A percentile compares a stretch with the other conserved stretches of the same genome.
phyloP scores from a whole-genome alignment of 30 jellyfish, hydroid and myxozoan genomes.

The Sanderia malayensis region DNA sequence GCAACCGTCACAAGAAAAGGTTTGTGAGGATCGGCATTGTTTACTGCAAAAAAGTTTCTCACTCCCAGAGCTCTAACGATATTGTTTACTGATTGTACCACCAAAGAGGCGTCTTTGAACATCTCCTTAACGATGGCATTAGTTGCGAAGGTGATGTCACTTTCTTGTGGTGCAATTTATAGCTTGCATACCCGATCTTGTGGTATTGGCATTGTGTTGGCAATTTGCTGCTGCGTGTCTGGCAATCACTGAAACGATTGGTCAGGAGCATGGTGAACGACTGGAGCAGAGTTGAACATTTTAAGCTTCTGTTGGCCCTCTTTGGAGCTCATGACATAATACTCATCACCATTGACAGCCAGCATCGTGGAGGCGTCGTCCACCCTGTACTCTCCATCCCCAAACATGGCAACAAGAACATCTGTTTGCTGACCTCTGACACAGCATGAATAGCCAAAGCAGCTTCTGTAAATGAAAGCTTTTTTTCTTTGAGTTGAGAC shows the following conservation, averaged over 20 bases:
- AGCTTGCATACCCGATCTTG: neutral
- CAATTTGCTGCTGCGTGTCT: neutral
- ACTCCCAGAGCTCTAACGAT: constrained; percentile 1
- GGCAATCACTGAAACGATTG: neutral
- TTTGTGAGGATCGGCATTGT: neutral
- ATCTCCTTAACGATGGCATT: neutral
- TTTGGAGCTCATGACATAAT: neutral
- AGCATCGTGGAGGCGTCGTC: neutral
- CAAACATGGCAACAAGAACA: constrained; percentile 5
- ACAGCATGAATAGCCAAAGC: constrained; percentile 5
- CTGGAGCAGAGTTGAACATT: neutral
- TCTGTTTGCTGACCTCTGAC: neutral
- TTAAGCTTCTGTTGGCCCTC: neutral
- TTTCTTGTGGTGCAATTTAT: constrained; percentile 1
- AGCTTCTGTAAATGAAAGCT: constrained; percentile 13
- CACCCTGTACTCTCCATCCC: constrained; percentile 8
- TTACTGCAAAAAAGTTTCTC: neutral
- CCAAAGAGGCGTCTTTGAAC: constrained; percentile 11
- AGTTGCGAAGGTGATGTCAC: constrained; percentile 10
- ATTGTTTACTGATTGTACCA: neutral
- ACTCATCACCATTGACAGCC: neutral
- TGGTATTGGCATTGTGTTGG: neutral
- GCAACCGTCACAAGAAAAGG: constrained; percentile 1
- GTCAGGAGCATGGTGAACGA: neutral
- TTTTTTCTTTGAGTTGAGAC: constrained; percentile 11